A percentile compares a stretch with the other conserved stretches of the same genome.
Conservation (phyloP, 2,113 vertebrate genomes). For the Tricholaema leucomelas region DNA sequence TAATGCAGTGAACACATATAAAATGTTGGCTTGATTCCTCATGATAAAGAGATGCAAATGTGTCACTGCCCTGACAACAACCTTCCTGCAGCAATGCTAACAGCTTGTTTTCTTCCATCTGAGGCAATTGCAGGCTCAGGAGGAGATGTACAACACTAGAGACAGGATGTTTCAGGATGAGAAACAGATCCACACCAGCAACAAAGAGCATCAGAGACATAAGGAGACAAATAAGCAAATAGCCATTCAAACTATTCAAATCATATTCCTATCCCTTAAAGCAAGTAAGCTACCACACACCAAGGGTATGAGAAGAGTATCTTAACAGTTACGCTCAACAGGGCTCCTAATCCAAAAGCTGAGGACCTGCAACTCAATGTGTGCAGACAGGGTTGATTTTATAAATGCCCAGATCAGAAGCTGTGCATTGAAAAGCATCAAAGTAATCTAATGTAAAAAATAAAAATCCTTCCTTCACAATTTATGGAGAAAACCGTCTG, state of each 20-base stretch:
- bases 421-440: neutral
- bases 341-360: neutral
- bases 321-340: neutral
- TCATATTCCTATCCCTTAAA: neutral
- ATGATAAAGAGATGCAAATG: neutral
- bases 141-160: neutral
- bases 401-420: neutral
- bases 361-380: neutral
- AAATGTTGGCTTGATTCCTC: neutral
- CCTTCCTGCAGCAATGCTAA: rapidly evolving
- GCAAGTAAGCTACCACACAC: neutral
- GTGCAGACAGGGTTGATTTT: neutral
- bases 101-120: neutral
- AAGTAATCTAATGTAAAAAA: neutral
- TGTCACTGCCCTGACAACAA: neutral
- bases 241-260: neutral
- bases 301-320: rapidly evolving
- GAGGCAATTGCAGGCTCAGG: neutral
- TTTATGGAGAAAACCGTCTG: neutral
- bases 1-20: neutral
- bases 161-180: too few species aligned
- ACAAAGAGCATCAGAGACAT: neutral
- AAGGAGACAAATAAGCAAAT: neutral
- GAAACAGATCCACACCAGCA: neutral
- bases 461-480: neutral